Conservation (phyloP, 2,797 vertebrate genomes). For the Bucorvus abyssinicus region DNA sequence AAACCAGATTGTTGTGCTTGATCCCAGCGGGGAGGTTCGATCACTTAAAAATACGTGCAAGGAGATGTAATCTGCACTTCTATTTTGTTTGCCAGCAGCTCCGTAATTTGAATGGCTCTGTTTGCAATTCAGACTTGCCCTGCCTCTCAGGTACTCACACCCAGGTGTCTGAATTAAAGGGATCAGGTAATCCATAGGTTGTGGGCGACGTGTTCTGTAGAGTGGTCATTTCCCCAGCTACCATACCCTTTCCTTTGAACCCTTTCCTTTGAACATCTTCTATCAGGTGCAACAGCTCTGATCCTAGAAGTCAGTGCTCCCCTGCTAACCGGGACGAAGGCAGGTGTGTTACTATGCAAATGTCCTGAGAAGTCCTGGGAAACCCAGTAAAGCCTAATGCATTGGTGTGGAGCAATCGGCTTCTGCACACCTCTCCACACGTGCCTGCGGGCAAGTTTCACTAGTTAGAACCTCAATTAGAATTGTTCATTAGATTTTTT, state of each 20-base stretch:
- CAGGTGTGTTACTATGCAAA: neutral
- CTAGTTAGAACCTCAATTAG: neutral
- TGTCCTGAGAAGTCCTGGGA: neutral
- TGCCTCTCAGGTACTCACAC: neutral
- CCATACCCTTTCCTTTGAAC: neutral
- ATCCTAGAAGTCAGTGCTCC: neutral
- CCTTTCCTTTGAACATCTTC: neutral
- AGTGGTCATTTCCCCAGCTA: neutral
- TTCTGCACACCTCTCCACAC: neutral
- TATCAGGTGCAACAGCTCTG: neutral
- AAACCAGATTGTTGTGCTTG: neutral
- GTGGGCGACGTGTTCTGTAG: fast-evolving
- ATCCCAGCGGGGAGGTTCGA: neutral
- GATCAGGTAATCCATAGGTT: neutral
- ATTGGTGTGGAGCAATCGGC: fast-evolving
- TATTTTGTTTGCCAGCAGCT: neutral
- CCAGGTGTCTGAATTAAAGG: neutral
- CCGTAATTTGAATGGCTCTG: neutral
- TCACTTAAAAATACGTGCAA: neutral
- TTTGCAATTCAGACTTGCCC: neutral
- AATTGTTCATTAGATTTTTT: neutral
- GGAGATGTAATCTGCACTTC: neutral
- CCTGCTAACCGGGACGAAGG: neutral
- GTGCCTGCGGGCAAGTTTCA: neutral
- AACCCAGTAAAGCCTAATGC: neutral